These are phyloP conservation scores for Grallaria varia DNA, from an alignment of 2,113 vertebrate genomes.

Conservation along the genomic window DNA sequence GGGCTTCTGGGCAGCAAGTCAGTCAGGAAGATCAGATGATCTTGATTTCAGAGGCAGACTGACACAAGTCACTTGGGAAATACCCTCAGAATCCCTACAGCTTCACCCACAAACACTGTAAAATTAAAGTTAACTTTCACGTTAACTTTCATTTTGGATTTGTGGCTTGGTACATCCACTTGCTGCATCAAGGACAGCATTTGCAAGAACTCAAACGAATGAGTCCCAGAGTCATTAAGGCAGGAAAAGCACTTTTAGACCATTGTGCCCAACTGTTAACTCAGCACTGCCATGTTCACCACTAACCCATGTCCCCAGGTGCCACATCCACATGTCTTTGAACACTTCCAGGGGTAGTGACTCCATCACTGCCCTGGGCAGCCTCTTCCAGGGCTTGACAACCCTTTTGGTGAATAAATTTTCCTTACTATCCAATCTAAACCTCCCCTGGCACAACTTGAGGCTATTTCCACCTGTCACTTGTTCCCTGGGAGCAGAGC, in stretches of 20 bases:
- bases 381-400: background rate
- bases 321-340: background rate
- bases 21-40: background rate
- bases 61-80: background rate
- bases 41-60: background rate
- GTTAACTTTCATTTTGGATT: rapidly evolving
- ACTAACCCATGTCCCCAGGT: background rate
- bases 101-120: background rate
- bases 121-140: background rate
- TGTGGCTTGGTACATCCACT: rapidly evolving
- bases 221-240: background rate
- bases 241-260: background rate
- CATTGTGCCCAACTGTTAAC: background rate
- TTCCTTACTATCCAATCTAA: background rate
- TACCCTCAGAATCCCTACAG: background rate
- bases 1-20: background rate
- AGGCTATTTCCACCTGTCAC: background rate
- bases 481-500: background rate
- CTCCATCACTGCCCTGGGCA: background rate
- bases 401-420: background rate
- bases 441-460: background rate
- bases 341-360: background rate
- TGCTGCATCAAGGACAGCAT: background rate
- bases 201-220: background rate
- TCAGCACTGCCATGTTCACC: background rate